These are phyloP conservation scores for Perognathus longimembris DNA, from an alignment of 2,113 vertebrate genomes.

Conservation along the genomic window DNA sequence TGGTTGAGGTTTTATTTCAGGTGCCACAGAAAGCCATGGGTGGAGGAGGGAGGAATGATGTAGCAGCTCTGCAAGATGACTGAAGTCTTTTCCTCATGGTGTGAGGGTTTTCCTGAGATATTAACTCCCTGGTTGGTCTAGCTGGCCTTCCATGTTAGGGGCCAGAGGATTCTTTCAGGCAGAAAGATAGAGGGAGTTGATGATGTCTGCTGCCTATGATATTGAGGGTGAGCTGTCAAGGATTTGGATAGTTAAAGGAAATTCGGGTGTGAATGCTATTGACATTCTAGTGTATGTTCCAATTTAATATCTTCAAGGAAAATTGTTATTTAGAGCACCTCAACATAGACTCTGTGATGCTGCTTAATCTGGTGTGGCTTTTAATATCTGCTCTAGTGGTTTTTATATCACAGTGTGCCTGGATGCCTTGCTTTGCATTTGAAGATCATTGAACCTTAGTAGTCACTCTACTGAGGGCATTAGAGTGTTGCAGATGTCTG, in stretches of 20 bases:
- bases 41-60: neutral
- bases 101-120: neutral
- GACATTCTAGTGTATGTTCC: neutral
- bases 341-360: neutral
- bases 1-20: neutral
- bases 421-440: neutral
- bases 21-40: neutral
- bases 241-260: neutral
- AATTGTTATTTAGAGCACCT: neutral
- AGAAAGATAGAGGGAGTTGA: neutral
- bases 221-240: neutral
- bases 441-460: neutral
- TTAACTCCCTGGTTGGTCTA: neutral
- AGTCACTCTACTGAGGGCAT: neutral
- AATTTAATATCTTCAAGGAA: neutral
- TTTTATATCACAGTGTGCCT: neutral
- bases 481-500: neutral
- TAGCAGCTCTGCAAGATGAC: neutral
- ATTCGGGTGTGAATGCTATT: neutral
- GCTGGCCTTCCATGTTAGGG: neutral
- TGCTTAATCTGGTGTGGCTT: neutral
- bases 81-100: neutral
- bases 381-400: neutral
- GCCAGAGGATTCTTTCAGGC: neutral
- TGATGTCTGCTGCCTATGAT: neutral